Percentiles rank a stretch among this genome's conserved stretches.
Conservation (phyloP, 2,797 vertebrate genomes). For the Ptychobarbus kaznakovi region DNA sequence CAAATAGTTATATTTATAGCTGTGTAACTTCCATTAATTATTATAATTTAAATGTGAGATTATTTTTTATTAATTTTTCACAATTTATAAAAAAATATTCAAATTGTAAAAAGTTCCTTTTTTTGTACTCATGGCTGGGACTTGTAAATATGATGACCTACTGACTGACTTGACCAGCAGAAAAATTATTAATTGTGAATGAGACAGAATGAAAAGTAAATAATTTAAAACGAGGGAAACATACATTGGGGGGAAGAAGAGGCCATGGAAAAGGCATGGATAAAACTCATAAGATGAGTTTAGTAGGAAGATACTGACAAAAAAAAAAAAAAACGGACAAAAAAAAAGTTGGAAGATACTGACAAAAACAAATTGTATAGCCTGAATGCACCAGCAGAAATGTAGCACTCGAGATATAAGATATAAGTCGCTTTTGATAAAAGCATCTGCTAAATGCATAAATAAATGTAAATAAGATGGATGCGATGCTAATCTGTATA, state of each 20-base stretch:
- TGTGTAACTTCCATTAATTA: neutral
- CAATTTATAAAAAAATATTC: neutral
- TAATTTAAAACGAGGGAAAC: conserved; percentile 44
- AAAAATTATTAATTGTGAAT: neutral
- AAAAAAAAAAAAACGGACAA: too few species aligned
- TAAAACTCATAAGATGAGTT: neutral
- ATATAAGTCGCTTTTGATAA: too few species aligned
- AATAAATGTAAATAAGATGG: too few species aligned
- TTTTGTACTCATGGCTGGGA: neutral
- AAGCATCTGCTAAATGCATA: too few species aligned
- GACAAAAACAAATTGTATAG: too few species aligned
- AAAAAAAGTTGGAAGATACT: too few species aligned
- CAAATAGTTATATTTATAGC: neutral
- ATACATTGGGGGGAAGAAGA: conserved; percentile 9
- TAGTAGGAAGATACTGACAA: too few species aligned
- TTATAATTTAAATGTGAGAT: neutral
- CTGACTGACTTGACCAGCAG: neutral
- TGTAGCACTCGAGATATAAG: too few species aligned
- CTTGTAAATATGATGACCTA: neutral
- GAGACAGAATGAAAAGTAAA: neutral
- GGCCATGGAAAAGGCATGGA: neutral
- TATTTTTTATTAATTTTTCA: neutral
- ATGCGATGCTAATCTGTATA: neutral
- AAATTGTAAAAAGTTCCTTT: neutral
- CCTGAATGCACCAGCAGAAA: too few species aligned